phyloP scores from a whole-genome alignment of 2,888 invertebrate species.

The Coelopa pilipes region DNA sequence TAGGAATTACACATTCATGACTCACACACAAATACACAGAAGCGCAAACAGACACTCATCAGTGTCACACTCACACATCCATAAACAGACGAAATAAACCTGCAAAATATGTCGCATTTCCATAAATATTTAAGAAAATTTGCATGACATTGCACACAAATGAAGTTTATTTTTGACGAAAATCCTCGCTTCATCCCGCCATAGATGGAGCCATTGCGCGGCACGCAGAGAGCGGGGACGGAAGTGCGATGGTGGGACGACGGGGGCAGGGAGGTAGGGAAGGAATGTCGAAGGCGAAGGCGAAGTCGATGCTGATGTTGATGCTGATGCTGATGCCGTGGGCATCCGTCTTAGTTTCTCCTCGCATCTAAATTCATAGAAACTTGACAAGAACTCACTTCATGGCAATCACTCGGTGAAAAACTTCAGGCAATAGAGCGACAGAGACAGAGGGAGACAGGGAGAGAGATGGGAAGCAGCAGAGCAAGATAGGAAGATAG shows the following conservation, averaged over 20 bases:
- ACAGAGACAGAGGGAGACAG: neutral
- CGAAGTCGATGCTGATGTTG: neutral
- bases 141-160: conserved; percentile 57
- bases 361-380: conserved; percentile 27
- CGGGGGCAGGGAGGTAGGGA: neutral
- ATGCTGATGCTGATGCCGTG: neutral
- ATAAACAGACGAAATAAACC: conserved; percentile 43
- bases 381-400: neutral
- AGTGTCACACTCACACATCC: conserved; percentile 9
- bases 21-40: conserved; percentile 18
- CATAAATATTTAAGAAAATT: conserved; percentile 61
- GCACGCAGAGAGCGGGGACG: neutral
- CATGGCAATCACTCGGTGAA: conserved; percentile 24
- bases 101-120: conserved; percentile 59
- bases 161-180: conserved; percentile 41
- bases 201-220: too few species aligned
- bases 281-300: too few species aligned
- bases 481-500: neutral
- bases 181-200: neutral
- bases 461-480: neutral
- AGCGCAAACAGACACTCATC: conserved; percentile 23
- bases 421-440: neutral
- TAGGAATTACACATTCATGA: conserved; percentile 29
- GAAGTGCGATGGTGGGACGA: neutral
- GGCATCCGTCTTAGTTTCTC: neutral